A percentile compares a stretch with the other conserved stretches of the same genome.
Conservation (phyloP, 2,888 invertebrate genomes). For the Adelognathus sp. region DNA sequence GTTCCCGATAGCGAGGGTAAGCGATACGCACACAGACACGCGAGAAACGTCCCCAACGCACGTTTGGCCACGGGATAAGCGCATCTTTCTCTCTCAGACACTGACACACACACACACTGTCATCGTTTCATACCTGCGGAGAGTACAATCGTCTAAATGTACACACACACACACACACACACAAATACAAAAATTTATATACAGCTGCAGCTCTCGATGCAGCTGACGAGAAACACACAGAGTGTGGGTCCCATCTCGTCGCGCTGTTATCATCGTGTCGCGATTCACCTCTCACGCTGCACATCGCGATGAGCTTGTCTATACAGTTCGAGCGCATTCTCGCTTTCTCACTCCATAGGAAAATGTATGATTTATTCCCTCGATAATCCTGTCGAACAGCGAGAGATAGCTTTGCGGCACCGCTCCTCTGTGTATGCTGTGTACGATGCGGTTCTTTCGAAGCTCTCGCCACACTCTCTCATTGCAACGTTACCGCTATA, state of each 20-base stretch:
- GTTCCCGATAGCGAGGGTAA: conserved; percentile 60
- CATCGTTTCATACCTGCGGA: not conserved
- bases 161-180: not conserved
- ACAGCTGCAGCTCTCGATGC: not conserved
- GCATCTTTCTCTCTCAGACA: not conserved
- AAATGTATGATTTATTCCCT: conserved; percentile 80
- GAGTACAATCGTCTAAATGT: not conserved
- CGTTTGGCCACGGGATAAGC: conserved; percentile 20
- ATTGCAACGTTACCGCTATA: conserved; percentile 40
- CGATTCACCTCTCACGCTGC: conserved; percentile 35
- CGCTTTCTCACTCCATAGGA: conserved; percentile 74
- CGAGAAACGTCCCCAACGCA: conserved; percentile 16
- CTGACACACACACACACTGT: not conserved
- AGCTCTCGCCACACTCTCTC: conserved; percentile 4
- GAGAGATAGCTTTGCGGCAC: conserved; percentile 63
- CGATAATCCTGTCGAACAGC: conserved; percentile 76
- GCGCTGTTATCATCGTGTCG: conserved; percentile 17
- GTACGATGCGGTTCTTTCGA: not conserved
- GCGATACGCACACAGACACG: conserved; percentile 54
- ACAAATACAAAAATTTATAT: not conserved
- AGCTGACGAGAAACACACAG: conserved; percentile 38
- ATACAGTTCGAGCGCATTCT: too few species aligned
- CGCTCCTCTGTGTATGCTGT: conserved; percentile 14
- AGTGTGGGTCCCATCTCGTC: conserved; percentile 11
- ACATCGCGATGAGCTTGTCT: conserved; percentile 35